These are phyloP conservation scores for Urechis unicinctus DNA, from an alignment of 2,888 invertebrate genomes.

Conservation along the genomic window DNA sequence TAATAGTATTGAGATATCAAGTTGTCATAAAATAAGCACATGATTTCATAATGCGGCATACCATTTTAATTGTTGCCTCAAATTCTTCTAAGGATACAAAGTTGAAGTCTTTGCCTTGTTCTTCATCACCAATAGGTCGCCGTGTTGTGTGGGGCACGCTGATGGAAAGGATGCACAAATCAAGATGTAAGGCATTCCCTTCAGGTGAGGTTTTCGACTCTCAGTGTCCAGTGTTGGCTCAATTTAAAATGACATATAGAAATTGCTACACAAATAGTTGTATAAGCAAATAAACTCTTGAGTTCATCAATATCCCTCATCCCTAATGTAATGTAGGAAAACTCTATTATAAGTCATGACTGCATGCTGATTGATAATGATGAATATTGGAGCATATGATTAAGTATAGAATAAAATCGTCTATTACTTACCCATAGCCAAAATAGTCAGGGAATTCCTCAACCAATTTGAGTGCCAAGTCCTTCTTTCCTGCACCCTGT, in stretches of 20 bases:
- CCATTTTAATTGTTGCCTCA: constrained; percentile 45
- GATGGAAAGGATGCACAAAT: too few species aligned
- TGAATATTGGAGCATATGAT: too few species aligned
- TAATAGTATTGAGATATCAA: too few species aligned
- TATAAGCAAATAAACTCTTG: too few species aligned
- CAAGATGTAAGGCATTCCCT: too few species aligned
- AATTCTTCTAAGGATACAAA: constrained; percentile 44
- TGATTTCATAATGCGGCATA: constrained; percentile 9
- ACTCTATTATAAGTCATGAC: too few species aligned
- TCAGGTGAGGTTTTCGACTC: too few species aligned
- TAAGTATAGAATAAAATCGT: too few species aligned
- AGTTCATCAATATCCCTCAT: too few species aligned
- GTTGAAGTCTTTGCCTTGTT: constrained; percentile 39
- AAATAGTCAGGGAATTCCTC: constrained; percentile 50
- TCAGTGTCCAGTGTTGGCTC: background rate
- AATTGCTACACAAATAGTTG: too few species aligned
- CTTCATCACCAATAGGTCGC: constrained; percentile 34
- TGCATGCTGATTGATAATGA: too few species aligned
- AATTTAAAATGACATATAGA: background rate
- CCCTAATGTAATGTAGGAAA: too few species aligned
- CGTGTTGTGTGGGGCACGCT: constrained; percentile 47
- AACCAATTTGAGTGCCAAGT: constrained; percentile 44
- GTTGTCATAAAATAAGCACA: background rate
- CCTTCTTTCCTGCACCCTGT: constrained; percentile 47
- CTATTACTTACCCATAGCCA: constrained; percentile 46